A percentile compares a stretch with the other conserved stretches of the same genome.
These are phyloP conservation scores for Caerostris extrusa DNA, from an alignment of 1,140 invertebrate genomes.

Conservation along the genomic window DNA sequence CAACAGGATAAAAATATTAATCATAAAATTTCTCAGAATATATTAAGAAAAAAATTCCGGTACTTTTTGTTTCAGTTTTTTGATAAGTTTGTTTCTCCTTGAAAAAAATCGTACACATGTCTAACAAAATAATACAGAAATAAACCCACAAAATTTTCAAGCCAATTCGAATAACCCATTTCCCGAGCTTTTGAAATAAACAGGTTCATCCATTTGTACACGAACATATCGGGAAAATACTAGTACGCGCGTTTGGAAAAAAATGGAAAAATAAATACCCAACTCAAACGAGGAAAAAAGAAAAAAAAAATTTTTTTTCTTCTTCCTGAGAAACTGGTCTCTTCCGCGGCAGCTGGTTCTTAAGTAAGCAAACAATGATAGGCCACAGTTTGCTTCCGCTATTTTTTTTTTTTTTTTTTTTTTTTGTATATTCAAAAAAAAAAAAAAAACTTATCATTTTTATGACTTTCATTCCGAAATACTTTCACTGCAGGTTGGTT, in stretches of 20 bases:
- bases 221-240: neutral
- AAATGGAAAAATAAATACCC: too few species aligned
- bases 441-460: neutral
- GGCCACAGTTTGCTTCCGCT: neutral
- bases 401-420: too few species aligned
- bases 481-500: neutral
- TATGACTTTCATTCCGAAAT: conserved; percentile 6
- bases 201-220: neutral
- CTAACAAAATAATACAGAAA: too few species aligned
- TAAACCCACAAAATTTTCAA: neutral
- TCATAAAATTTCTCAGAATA: too few species aligned
- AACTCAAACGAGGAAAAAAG: too few species aligned
- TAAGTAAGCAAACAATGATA: neutral
- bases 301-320: neutral
- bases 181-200: neutral
- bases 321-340: neutral
- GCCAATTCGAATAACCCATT: neutral
- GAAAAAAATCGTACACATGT: too few species aligned
- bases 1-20: too few species aligned
- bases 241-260: too few species aligned
- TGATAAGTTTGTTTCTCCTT: too few species aligned
- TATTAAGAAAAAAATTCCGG: too few species aligned
- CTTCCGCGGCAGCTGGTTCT: neutral
- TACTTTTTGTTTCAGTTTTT: too few species aligned
- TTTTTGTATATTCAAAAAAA: too few species aligned